These are phyloP conservation scores for Phorcus lineatus DNA, from an alignment of 2,888 invertebrate genomes.

Conservation along the genomic window DNA sequence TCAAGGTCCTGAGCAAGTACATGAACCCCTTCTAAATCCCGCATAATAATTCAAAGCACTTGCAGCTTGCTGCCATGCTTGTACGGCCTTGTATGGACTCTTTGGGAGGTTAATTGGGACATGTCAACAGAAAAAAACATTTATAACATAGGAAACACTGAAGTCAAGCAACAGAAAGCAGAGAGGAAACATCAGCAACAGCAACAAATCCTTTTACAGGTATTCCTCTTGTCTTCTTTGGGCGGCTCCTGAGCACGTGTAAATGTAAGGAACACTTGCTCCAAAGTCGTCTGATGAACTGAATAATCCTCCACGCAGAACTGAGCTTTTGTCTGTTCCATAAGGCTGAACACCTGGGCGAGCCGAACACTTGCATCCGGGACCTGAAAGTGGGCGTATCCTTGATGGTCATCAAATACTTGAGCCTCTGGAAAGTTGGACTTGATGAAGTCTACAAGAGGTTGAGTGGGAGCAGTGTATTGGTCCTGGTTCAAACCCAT, in stretches of 20 bases:
- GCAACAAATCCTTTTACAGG: conserved; percentile 29
- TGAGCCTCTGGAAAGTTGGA: conserved; percentile 79
- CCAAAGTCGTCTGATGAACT: conserved; percentile 74
- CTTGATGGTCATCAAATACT: conserved; percentile 84
- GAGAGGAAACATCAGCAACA: conserved; percentile 13
- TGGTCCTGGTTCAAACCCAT: conserved; percentile 28
- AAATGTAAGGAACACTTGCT: conserved; percentile 77
- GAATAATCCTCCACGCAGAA: conserved; percentile 73
- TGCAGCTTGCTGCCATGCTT: too few species aligned
- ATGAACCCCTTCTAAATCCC: too few species aligned
- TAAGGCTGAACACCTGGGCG: conserved; percentile 71
- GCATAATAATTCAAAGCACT: too few species aligned
- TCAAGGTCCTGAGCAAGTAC: too few species aligned
- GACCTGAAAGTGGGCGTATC: conserved; percentile 68
- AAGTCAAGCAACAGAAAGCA: too few species aligned
- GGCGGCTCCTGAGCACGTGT: conserved; percentile 65
- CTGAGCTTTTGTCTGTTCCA: conserved; percentile 67
- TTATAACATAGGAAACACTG: too few species aligned
- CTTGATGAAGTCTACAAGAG: conserved; percentile 75
- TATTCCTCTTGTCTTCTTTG: conserved; percentile 37
- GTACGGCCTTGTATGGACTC: too few species aligned
- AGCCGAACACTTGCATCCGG: conserved; percentile 67
- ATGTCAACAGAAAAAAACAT: too few species aligned
- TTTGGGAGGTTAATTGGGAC: too few species aligned
- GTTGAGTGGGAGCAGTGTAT: conserved; percentile 38